Evolutionary conservation across 2,888 invertebrate species (phyloP).

Genomic region (Spisula subtruncata): DNA sequence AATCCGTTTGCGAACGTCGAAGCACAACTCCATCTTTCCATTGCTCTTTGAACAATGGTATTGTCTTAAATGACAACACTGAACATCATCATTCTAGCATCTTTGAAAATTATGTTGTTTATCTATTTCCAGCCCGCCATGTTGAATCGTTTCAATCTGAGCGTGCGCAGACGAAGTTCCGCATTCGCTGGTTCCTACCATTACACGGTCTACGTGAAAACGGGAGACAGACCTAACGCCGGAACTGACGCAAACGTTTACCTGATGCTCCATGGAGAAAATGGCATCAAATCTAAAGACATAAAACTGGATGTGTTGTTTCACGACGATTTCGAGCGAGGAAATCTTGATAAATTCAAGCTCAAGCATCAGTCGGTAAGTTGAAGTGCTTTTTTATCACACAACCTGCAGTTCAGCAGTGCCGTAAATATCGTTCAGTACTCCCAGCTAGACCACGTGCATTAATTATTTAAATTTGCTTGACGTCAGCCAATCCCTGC

Average conservation of each 20-base stretch:
- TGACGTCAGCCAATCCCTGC: no score
- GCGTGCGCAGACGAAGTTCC: constrained; percentile 47
- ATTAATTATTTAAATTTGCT: no score
- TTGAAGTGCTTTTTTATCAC: no score
- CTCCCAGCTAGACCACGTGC: no score
- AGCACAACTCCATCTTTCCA: no score
- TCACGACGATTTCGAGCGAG: constrained; percentile 77
- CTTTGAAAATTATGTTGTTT: not conserved
- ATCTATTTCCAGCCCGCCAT: constrained; percentile 29
- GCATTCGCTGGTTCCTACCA: constrained; percentile 52
- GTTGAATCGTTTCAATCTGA: constrained; percentile 29
- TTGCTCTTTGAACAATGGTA: no score
- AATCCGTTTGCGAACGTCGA: no score
- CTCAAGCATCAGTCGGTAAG: constrained; percentile 61
- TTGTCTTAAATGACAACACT: no score
- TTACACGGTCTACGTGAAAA: constrained; percentile 85
- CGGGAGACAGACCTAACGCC: constrained; percentile 87
- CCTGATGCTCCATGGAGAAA: constrained; percentile 85
- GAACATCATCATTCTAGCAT: not conserved
- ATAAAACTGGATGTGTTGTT: constrained; percentile 85
- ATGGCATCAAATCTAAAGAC: constrained; percentile 79
- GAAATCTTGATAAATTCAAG: constrained; percentile 67
- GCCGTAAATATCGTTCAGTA: no score
- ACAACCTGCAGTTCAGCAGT: no score
- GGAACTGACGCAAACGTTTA: constrained; percentile 87